These are phyloP conservation scores for Myotis daubentonii DNA, from an alignment of 2,797 vertebrate genomes.

Conservation along the genomic window DNA sequence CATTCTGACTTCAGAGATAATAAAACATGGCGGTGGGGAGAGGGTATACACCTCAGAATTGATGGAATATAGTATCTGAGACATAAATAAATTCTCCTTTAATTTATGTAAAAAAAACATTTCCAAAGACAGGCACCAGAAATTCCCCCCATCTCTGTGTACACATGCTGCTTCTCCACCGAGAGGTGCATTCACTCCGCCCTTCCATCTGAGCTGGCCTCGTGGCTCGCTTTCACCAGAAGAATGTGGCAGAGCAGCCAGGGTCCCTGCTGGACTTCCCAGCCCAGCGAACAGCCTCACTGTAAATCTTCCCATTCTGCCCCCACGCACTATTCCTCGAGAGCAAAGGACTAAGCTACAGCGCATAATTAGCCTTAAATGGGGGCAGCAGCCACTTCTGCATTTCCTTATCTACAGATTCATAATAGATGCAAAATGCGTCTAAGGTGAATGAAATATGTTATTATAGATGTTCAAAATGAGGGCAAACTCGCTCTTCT, in stretches of 20 bases:
- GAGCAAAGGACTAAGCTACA: neutral
- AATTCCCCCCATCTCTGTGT: neutral
- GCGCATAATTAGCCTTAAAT: neutral
- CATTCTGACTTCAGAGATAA: neutral
- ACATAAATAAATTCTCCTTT: neutral
- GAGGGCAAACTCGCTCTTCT: neutral
- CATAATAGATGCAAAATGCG: constrained; percentile 5
- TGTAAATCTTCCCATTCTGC: neutral
- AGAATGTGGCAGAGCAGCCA: neutral
- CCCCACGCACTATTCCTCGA: neutral
- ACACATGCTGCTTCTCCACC: neutral
- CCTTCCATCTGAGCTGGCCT: neutral
- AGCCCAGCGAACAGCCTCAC: neutral
- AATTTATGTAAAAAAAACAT: neutral
- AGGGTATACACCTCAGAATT: neutral
- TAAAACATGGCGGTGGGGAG: neutral
- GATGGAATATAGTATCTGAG: neutral
- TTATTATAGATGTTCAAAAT: constrained; percentile 28
- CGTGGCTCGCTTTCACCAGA: neutral
- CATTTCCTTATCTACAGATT: neutral
- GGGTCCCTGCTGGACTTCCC: neutral
- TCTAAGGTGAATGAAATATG: constrained; percentile 58
- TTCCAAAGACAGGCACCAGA: neutral
- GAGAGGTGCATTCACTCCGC: neutral
- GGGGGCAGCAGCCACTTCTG: neutral